Conservation (phyloP, 1,140 invertebrate genomes). For the Aphis gossypii region DNA sequence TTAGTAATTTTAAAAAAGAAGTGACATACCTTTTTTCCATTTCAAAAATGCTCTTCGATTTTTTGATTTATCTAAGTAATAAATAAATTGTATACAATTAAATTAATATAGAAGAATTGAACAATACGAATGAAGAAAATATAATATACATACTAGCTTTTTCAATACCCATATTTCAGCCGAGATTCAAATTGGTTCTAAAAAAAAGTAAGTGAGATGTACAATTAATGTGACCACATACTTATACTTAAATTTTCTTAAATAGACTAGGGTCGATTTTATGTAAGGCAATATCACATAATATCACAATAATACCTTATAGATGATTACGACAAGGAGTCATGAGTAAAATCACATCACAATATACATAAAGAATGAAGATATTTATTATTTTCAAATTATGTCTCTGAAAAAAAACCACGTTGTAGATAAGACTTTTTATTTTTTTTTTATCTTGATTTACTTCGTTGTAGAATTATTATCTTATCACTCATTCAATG, state of each 20-base stretch:
- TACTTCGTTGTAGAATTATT: not conserved
- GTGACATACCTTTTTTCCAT: conserved; percentile 50
- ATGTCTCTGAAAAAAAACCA: too few relatives aligned
- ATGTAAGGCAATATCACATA: too few relatives aligned
- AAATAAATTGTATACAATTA: not conserved
- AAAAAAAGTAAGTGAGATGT: not conserved
- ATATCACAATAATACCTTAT: too few relatives aligned
- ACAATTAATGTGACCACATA: too few relatives aligned
- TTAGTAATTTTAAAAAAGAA: not conserved
- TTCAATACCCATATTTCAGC: conserved; percentile 31
- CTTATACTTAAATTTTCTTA: not conserved
- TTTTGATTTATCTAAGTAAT: conserved; percentile 41
- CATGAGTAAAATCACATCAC: too few relatives aligned
- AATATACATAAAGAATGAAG: too few relatives aligned
- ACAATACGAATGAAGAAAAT: not conserved
- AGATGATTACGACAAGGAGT: too few relatives aligned
- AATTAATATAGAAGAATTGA: not conserved
- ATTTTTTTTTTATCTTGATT: too few relatives aligned
- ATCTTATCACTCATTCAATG: not conserved
- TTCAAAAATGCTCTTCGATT: conserved; percentile 35
- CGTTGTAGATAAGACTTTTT: too few relatives aligned
- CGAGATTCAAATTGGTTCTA: not conserved
- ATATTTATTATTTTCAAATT: too few relatives aligned
- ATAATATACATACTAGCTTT: conserved; percentile 45
- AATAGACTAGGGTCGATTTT: too few relatives aligned